Evolutionary conservation across 2,797 vertebrate genomes (phyloP), one percentile per base, ranked within the genome.

Genomic region (Danio albolineatus): DNA sequence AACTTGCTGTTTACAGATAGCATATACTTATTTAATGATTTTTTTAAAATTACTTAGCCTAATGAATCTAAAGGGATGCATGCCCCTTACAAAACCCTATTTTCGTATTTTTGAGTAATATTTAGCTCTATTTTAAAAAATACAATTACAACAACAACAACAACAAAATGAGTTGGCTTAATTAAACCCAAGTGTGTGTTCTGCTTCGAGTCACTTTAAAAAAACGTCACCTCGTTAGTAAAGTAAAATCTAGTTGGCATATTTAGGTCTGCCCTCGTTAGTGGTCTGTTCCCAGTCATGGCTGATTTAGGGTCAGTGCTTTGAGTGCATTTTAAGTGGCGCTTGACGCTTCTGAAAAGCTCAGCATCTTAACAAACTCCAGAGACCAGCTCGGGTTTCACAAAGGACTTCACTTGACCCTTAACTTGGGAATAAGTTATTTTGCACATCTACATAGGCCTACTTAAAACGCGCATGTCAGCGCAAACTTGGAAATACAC

Each of bases 271-370:
- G 41, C n/a, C 54, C 41, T 60, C 43, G 54, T 56, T 36, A 60
- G 21, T 48, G 51, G 75, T 59, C 76, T 41, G 65, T 51, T 61
- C 67, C 60, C 82, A 77, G 10, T 82, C 78, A 51, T 59, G 73
- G 72, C 72, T 74, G 72, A 74, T 74, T 74, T 61, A 61, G 28
- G 73, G 57, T 51, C 57, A 74, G 16, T 16, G 61, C 56, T 81
- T 76, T 81, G 70, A 79, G 81, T 83, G 78, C 65, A n/a, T 78
- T 56, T 66, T 67, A 84, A 84, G 83, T 84, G 80, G 62, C 49
- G 71, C 76, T 81, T 80, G 71, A 65, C 61, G 73, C 73, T 67
- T 82, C 62, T 54, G 59, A 38, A 61, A 67, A 69, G 43, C 65
- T 57, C 51, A 4, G 62, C 46, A 41, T 16, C 28, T 78, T 46